A percentile compares a stretch with the other conserved stretches of the same genome.
phyloP scores from a whole-genome alignment of 2,888 invertebrate genomes.

The Melanotus villosus region DNA sequence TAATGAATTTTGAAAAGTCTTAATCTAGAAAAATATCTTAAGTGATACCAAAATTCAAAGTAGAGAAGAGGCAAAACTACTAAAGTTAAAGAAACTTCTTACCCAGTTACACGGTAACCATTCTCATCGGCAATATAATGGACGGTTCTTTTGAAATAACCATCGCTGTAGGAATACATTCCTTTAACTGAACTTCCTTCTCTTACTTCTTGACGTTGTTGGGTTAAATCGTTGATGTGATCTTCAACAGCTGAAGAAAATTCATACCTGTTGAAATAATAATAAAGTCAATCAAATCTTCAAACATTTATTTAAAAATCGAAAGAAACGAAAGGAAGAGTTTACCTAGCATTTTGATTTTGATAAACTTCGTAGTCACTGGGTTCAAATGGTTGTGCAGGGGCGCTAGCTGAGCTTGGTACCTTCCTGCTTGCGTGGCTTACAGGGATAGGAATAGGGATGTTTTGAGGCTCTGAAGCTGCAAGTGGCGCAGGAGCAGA shows the following conservation, averaged over 20 bases:
- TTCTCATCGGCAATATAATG: constrained; percentile 75
- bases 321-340: too few relatives aligned
- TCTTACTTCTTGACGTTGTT: constrained; percentile 66
- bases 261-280: constrained; percentile 60
- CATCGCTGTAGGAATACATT: constrained; percentile 75
- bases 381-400: too few relatives aligned
- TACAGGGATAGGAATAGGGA: background rate
- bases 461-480: background rate
- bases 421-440: background rate
- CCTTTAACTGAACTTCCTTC: constrained; percentile 70
- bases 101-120: constrained; percentile 74
- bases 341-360: constrained; percentile 22
- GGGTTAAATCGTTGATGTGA: constrained; percentile 68
- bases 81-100: constrained; percentile 40
- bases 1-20: too few relatives aligned
- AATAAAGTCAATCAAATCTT: background rate
- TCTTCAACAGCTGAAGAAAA: constrained; percentile 69
- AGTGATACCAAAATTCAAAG: too few relatives aligned
- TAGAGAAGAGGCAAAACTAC: too few relatives aligned
- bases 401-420: background rate
- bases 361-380: constrained; percentile 22
- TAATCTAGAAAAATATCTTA: too few relatives aligned
- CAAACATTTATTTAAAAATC: background rate
- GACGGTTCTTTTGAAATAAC: constrained; percentile 71
- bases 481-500: constrained; percentile 2